These are phyloP conservation scores for Myxocyprinus asiaticus DNA, from an alignment of 2,113 vertebrate genomes.

Conservation along the genomic window DNA sequence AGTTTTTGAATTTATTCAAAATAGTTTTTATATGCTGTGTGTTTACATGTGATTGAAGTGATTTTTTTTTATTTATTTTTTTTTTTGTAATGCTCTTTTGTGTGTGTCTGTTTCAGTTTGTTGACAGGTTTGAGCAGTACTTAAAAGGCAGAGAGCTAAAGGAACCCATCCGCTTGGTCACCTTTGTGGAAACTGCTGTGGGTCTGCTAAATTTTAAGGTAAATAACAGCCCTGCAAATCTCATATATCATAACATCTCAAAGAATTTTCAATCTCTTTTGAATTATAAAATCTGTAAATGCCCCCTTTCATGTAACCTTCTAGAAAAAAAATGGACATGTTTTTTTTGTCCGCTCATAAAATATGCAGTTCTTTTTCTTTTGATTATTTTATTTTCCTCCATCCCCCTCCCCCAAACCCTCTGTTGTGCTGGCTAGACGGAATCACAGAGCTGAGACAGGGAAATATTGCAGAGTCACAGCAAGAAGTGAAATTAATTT, in stretches of 20 bases:
- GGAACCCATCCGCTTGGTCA: slow-evolving; percentile 73
- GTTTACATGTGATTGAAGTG: slow-evolving; percentile 8
- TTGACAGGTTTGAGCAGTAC: slow-evolving; percentile 89
- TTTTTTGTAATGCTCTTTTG: background rate
- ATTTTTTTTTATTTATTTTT: too few species aligned
- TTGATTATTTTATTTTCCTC: slow-evolving; percentile 48
- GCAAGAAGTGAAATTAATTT: slow-evolving; percentile 76
- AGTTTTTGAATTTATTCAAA: slow-evolving; percentile 29
- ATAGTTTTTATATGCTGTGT: slow-evolving; percentile 20
- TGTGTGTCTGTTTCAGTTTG: slow-evolving; percentile 83
- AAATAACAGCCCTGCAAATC: slow-evolving; percentile 66
- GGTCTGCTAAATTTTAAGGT: slow-evolving; percentile 99
- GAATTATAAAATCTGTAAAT: background rate
- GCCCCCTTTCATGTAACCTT: background rate
- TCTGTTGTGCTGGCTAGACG: slow-evolving; percentile 64
- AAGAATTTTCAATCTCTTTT: background rate
- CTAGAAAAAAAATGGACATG: background rate
- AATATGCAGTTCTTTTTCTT: slow-evolving; percentile 62
- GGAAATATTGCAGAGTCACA: slow-evolving; percentile 68
- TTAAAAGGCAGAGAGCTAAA: slow-evolving; percentile 76
- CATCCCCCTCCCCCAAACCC: slow-evolving; percentile 61
- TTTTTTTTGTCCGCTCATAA: background rate
- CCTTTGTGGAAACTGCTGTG: slow-evolving; percentile 97
- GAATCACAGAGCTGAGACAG: slow-evolving; percentile 67
- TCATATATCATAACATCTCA: background rate